Base-by-base conservation (phyloP, 2,888 invertebrate genomes). In the Beris chalybata region DNA sequence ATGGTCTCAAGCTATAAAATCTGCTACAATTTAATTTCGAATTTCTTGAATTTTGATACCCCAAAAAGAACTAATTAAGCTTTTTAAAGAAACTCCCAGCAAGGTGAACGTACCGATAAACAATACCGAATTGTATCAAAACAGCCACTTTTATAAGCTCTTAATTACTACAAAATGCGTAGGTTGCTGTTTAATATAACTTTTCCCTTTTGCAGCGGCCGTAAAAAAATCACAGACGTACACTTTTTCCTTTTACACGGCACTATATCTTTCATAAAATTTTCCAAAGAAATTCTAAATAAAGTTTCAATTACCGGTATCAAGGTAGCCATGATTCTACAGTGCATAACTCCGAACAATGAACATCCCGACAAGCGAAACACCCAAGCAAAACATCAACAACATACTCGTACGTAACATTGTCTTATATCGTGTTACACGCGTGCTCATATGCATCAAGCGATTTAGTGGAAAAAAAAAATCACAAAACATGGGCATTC, bases 251-350 rank as follows among this genome's bases (percentile, higher is more conserved):
- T 11, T 50, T 31, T 31, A 9, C 43, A 50, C 12, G 22, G 50
- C 50, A n/a, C n/a, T n/a, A n/a, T 50, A 61, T 61, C 61, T 61
- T 43, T 61, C 61, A 61, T 61, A 61, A 61, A 61, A 61, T 61
- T 61, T 61, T 52, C 22, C 52, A 22, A 50, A 61, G 61, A 61
- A 50, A 52, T 61, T 48, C 61, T 61, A 38, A 61, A 61, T 61
- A 61, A 50, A 61, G 61, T 52, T 61, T 61, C 61, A 61, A 61
- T 61, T 61, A 61, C 61, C 22, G 22, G 50, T 61, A 38, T 59
- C 58, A 59, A 50, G 61, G 31, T 15, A 38, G 31, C 31, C 61
- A 52, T 52, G 61, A 61, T 61, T 61, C 61, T 52, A 30, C 13
- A 12, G 6, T 30, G 50, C 12, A 59, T 58, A 31, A 38, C 45